These are phyloP conservation scores for Threskiornis aethiopicus DNA, from an alignment of 2,797 vertebrate species.

Conservation along the genomic window DNA sequence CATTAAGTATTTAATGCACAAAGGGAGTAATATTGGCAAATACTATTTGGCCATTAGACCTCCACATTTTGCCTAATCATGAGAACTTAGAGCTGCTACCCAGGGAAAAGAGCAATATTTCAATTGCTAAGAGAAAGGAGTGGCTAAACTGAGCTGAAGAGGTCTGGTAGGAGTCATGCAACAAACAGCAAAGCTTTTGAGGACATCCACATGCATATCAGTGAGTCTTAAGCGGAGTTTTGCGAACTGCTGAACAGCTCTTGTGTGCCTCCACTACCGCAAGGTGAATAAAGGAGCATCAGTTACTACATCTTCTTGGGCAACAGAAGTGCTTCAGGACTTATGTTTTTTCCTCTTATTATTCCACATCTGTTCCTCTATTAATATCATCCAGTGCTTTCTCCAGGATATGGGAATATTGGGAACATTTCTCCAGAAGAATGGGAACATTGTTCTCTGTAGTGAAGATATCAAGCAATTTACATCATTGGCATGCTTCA, in stretches of 20 bases:
- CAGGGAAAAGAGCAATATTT: neutral
- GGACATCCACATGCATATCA: accelerated
- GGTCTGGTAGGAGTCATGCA: neutral
- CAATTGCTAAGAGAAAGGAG: neutral
- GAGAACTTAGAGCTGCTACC: neutral
- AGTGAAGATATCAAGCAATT: neutral
- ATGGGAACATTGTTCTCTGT: neutral
- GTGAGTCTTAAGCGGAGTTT: neutral
- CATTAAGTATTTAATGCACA: constrained; percentile 6
- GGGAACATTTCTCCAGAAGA: too few relatives aligned
- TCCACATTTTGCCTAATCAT: neutral
- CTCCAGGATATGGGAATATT: neutral
- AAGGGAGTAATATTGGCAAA: neutral
- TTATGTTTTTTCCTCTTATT: neutral
- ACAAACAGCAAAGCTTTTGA: neutral
- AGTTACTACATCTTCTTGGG: neutral
- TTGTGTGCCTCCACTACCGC: neutral
- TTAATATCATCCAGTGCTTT: neutral
- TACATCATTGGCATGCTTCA: neutral
- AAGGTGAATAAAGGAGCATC: neutral
- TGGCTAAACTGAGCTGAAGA: neutral
- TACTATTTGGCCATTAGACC: neutral
- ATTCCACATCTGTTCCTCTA: neutral
- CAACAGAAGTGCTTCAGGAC: neutral
- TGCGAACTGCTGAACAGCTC: neutral